These are phyloP conservation scores for human (Homo sapiens) DNA, from an alignment of 2,113 vertebrate species.

Conservation along the genomic window DNA sequence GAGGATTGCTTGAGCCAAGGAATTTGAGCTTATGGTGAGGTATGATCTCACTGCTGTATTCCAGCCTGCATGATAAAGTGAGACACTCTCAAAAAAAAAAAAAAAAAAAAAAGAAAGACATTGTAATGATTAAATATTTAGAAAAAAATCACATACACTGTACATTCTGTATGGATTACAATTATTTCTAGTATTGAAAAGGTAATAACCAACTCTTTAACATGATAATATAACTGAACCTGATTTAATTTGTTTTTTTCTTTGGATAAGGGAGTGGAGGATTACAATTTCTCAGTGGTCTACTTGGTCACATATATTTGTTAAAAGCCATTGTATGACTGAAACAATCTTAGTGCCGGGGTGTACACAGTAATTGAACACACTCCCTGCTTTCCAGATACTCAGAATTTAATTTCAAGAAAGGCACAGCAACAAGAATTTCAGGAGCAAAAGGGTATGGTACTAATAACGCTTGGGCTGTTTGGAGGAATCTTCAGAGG, in stretches of 20 bases:
- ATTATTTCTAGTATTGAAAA: slow-evolving; percentile 34
- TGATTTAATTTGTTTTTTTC: neutral
- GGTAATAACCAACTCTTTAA: slow-evolving; percentile 7
- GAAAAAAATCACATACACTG: neutral
- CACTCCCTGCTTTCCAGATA: neutral
- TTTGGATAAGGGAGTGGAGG: neutral
- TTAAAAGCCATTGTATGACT: neutral
- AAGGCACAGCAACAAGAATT: neutral
- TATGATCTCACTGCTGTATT: no score
- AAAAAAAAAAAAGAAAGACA: no score
- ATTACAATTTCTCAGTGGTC: slow-evolving; percentile 23
- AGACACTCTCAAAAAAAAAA: no score
- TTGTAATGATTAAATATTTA: slow-evolving; percentile 43
- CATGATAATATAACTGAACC: neutral
- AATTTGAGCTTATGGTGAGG: no score
- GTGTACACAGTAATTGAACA: neutral
- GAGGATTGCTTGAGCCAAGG: no score
- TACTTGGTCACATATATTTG: neutral
- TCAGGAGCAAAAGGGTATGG: neutral
- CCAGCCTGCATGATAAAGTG: no score
- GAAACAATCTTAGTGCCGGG: neutral
- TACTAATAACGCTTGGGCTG: neutral
- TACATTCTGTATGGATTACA: neutral
- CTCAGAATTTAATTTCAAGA: neutral
- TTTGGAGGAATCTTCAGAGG: neutral